Base-by-base conservation (phyloP, 2,888 invertebrate species). In the Tenthredo scrophulariae region DNA sequence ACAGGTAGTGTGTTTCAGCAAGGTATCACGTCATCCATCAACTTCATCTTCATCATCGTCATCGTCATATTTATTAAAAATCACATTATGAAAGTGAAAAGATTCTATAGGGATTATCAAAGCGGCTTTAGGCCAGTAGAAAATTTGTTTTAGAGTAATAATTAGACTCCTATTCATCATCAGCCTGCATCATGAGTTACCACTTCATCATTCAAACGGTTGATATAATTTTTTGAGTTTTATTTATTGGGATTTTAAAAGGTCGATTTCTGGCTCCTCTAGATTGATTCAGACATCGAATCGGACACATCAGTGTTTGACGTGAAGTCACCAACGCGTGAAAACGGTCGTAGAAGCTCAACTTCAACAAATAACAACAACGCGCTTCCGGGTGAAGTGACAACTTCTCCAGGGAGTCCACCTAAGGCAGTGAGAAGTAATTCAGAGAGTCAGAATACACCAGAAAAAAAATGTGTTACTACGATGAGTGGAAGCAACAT, bases 261-360 rank as follows among this genome's bases (percentile, higher is more conserved):
- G 43, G 43, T 40, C n/a, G n/a, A 84, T 84, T 84, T 80, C 29
- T 77, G 77, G 26, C 77, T 93, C 79, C 92, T 94, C 26, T 94
- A 96, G 94, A 94, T 95, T 88, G 96, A 96, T 90, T 94, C 95
- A 85, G 96, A 96, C 91, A 93, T 95, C 86, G 95, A 96, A 88
- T 95, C 95, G 89, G 95, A 96, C 89, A 94, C 94, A 86, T 94
- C 95, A 87, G 94, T 95, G n/a, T 95, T 95, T 90, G 95, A 95
- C 89, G 95, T 95, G 13, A 94, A 95, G 87, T 94, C 94, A 62
- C 94, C 94, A 62, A 93, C 94, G 13, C 91, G 94, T n/a, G 94
- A 94, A 74, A 93, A 93, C 86, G 92, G 92, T 3, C 89, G 93
- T 54, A 91, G 94, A 67, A 92, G 95, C 85, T 94, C 95, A 65